Conservation (phyloP, 2,113 vertebrate species). For the Oreochromis aureus region DNA sequence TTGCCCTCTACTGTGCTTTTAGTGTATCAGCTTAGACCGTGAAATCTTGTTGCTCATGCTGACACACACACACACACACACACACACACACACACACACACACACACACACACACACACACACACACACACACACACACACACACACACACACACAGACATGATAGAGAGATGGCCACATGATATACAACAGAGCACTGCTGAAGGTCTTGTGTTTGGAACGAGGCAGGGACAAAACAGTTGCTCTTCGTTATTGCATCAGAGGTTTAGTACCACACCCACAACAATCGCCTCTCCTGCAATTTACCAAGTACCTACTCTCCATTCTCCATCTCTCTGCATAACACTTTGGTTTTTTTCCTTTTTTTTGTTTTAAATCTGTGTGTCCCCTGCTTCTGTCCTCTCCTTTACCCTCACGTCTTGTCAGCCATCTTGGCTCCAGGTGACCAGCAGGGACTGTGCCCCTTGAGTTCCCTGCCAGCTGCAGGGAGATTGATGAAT, state of each 20-base stretch:
- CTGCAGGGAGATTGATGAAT: conserved; percentile 58
- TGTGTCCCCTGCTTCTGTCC: neutral
- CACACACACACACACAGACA: neutral
- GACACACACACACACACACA: neutral
- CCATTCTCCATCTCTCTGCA: neutral
- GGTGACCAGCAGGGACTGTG: conserved; percentile 4
- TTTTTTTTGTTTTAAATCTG: neutral
- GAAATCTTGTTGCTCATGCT: conserved; percentile 24
- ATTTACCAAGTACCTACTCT: neutral
- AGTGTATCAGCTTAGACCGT: conserved; percentile 35
- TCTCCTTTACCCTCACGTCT: neutral
- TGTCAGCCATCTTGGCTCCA: conserved; percentile 43
- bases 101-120: neutral
- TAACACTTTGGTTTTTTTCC: neutral
- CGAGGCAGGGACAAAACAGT: neutral
- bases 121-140: neutral
- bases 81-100: neutral
- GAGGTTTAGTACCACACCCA: neutral
- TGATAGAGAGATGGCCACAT: neutral
- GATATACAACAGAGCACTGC: conserved; percentile 16
- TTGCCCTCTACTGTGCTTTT: conserved; percentile 40
- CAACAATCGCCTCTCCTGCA: neutral
- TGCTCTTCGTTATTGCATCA: neutral
- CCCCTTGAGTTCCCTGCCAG: conserved; percentile 49
- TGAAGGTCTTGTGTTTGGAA: neutral